Percentiles rank a stretch among this genome's conserved stretches.
Evolutionary conservation across 2,797 vertebrate species (phyloP).

Genomic region (Gephyroberyx darwinii): DNA sequence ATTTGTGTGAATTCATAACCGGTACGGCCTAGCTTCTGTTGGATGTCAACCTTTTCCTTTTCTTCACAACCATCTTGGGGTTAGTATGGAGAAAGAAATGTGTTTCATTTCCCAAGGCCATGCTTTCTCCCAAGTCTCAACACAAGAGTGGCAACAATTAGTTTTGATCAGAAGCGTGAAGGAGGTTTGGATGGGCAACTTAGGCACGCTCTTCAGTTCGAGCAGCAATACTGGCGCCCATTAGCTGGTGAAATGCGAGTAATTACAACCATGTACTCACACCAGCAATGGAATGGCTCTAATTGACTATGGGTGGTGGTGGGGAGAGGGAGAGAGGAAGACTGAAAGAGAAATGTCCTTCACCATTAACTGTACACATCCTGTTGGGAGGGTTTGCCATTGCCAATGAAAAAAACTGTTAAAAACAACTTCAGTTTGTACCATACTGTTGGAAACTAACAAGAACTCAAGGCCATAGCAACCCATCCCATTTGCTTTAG

Average conservation of each 20-base stretch:
- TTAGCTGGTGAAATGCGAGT: slow-evolving; percentile 51
- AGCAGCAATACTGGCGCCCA: slow-evolving; percentile 48
- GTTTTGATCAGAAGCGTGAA: slow-evolving; percentile 66
- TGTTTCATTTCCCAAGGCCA: slow-evolving; percentile 60
- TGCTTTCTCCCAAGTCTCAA: slow-evolving; percentile 52
- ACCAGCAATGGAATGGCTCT: slow-evolving; percentile 26
- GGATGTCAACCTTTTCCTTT: slow-evolving; percentile 37
- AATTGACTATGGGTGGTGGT: slow-evolving; percentile 19
- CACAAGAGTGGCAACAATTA: slow-evolving; percentile 58
- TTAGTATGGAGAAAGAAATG: slow-evolving; percentile 50
- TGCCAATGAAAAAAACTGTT: not conserved
- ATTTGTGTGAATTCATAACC: slow-evolving; percentile 40
- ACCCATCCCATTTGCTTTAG: not conserved
- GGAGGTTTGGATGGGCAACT: slow-evolving; percentile 65
- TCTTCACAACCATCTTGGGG: slow-evolving; percentile 24
- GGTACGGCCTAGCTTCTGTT: slow-evolving; percentile 48
- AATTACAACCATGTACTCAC: slow-evolving; percentile 50
- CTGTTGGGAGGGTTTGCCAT: slow-evolving; percentile 10
- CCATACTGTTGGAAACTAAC: slow-evolving; percentile 1
- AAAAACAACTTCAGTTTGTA: slow-evolving; percentile 3
- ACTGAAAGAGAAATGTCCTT: slow-evolving; percentile 7
- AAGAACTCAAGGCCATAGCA: not conserved
- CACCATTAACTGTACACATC: not conserved
- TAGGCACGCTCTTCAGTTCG: slow-evolving; percentile 45
- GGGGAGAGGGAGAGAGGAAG: slow-evolving; percentile 15